A percentile compares a stretch with the other conserved stretches of the same genome.
Evolutionary conservation across 23 tunicate species (phyloP).

Genomic region (Styela plicata): DNA sequence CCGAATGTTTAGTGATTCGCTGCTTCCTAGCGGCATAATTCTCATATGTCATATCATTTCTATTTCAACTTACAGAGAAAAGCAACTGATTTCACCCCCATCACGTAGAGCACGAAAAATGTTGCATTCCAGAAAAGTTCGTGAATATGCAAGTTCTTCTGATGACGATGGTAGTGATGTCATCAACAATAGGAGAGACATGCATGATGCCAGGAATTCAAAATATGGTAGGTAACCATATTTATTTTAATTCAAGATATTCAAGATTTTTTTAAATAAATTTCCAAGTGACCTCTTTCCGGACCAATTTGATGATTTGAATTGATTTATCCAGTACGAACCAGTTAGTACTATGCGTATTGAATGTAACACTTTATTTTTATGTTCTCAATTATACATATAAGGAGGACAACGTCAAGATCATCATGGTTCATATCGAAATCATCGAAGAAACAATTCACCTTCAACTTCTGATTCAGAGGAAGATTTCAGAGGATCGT

Average conservation of each 20-base stretch:
- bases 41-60: too few species aligned
- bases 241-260: too few species aligned
- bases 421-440: neutral
- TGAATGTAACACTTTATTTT: neutral
- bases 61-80: slow-evolving; percentile 15
- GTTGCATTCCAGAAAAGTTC: slow-evolving; percentile 14
- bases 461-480: neutral
- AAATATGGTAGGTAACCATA: neutral
- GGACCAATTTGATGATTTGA: too few species aligned
- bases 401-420: neutral
- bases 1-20: too few species aligned
- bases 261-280: too few species aligned
- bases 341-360: too few species aligned
- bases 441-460: neutral
- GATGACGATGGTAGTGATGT: slow-evolving; percentile 37
- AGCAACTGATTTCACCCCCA: slow-evolving; percentile 68
- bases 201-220: neutral
- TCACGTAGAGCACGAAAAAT: slow-evolving; percentile 80
- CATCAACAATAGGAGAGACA: slow-evolving; percentile 44
- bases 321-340: too few species aligned
- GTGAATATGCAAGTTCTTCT: slow-evolving; percentile 14
- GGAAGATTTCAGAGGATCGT: neutral
- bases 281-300: too few species aligned
- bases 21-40: too few species aligned
- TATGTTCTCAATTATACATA: slow-evolving; percentile 9